A percentile compares a stretch with the other conserved stretches of the same genome.
Evolutionary conservation across 2,797 vertebrate species (phyloP).

Genomic region (Potorous gilbertii): DNA sequence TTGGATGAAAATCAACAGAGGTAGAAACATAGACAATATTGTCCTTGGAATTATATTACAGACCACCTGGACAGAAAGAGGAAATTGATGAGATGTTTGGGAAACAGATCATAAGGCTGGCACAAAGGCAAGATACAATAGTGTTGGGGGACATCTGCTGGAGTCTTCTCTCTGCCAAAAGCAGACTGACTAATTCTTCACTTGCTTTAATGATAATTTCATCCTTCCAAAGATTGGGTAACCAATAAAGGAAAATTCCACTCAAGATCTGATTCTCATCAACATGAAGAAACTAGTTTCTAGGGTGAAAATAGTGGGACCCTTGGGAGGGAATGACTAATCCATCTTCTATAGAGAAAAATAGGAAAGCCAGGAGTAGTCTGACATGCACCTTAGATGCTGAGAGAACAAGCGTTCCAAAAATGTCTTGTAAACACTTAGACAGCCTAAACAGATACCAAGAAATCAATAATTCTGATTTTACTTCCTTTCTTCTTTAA

Average conservation of each 20-base stretch:
- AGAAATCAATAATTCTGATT: neutral
- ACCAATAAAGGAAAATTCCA: neutral
- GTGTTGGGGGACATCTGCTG: neutral
- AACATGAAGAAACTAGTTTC: neutral
- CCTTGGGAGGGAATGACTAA: neutral
- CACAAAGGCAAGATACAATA: neutral
- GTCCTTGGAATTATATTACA: neutral
- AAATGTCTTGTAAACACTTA: neutral
- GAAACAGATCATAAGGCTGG: neutral
- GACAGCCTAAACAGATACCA: neutral
- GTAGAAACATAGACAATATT: neutral
- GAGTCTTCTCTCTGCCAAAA: neutral
- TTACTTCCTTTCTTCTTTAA: neutral
- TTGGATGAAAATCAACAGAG: neutral
- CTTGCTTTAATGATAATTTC: neutral
- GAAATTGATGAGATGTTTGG: neutral
- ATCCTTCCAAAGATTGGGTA: neutral
- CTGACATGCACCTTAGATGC: neutral
- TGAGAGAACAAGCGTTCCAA: neutral
- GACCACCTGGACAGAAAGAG: neutral
- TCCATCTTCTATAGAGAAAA: neutral
- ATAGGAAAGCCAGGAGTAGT: neutral
- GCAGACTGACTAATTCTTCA: neutral
- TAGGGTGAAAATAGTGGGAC: neutral
- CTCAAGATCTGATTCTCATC: neutral